Evolutionary conservation across 2,888 invertebrate genomes (phyloP), one percentile per base, ranked within the genome.

Genomic region (Halictus quadricinctus): DNA sequence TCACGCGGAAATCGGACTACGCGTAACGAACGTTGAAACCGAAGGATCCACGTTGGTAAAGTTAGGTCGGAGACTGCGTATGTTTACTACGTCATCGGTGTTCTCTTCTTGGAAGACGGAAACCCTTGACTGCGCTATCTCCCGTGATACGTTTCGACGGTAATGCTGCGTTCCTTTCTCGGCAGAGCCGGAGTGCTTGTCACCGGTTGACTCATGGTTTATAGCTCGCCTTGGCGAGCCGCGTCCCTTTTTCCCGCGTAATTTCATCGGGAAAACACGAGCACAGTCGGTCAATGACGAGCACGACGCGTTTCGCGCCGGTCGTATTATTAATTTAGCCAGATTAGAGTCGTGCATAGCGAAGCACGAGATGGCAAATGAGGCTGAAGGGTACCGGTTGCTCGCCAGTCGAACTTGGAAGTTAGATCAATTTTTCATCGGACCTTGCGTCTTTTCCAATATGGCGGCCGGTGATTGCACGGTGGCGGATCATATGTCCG

Each of bases 71-170:
- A n/a, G 41, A 70, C n/a, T 70, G n/a, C 50, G 72, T 66, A 15
- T 80, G 36, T 72, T 60, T 36, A n/a, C 66, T 15, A 76, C 87
- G 87, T 87, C 82, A 87, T 77, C 43, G 13, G n/a, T 79, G 60
- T 43, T 36, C 77, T 60, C 25, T 64, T 50, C 54, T 70, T 29
- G 54, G 15, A n/a, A 60, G 58, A 77, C 80, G 64, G 72, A 80
- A 81, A 84, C 79, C 75, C 77, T 86, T 46, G 73, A 73, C 81
- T 80, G 80, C 77, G 73, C 75, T 83, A 76, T 82, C 79, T 75
- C 60, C 29, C 21, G 66, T 8, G 46, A 72, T 64, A 74, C 64
- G 74, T 76, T 76, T 58, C 50, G 13, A 21, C n/a, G 60, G 21
- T 54, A 46, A 76, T 64, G 54, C 21, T 43, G 81, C 21, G 48